A percentile compares a stretch with the other conserved stretches of the same genome.
Conservation (phyloP, 2,797 vertebrate species). For the Lagocephalus sceleratus region DNA sequence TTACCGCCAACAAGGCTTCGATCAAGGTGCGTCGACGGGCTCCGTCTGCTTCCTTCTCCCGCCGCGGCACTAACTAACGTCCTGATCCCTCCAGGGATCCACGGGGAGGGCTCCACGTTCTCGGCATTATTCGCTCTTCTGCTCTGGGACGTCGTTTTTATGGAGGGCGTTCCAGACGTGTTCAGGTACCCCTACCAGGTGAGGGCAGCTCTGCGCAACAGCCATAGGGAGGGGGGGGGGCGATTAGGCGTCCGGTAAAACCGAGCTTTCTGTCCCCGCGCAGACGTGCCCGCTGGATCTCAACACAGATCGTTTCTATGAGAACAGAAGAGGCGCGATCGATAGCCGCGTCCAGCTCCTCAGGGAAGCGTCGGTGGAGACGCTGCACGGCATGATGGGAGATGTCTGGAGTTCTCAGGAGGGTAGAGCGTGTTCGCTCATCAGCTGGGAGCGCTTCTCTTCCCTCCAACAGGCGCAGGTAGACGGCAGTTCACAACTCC, state of each 20-base stretch:
- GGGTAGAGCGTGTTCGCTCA: slow-evolving; percentile 74
- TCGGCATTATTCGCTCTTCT: slow-evolving; percentile 87
- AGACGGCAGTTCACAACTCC: neutral
- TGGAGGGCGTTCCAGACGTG: slow-evolving; percentile 86
- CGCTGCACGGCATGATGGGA: slow-evolving; percentile 75
- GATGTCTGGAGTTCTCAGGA: slow-evolving; percentile 80
- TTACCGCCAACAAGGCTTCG: slow-evolving; percentile 85
- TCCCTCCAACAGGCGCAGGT: slow-evolving; percentile 80
- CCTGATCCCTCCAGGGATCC: slow-evolving; percentile 79
- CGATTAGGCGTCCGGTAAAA: neutral
- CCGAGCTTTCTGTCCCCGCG: neutral
- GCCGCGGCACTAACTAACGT: neutral
- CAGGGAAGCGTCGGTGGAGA: slow-evolving; percentile 68
- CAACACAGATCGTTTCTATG: slow-evolving; percentile 90
- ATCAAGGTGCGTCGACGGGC: slow-evolving; percentile 80
- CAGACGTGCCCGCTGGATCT: slow-evolving; percentile 90
- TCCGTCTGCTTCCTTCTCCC: neutral
- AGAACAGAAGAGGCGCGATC: slow-evolving; percentile 79
- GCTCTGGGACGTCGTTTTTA: slow-evolving; percentile 92
- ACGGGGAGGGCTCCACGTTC: slow-evolving; percentile 95
- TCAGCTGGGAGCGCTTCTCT: slow-evolving; percentile 88
- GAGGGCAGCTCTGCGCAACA: neutral
- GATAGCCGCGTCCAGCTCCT: slow-evolving; percentile 80
- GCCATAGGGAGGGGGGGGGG: neutral
- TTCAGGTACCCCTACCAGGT: slow-evolving; percentile 94